Percentiles rank a stretch among this genome's conserved stretches.
Evolutionary conservation across 2,888 invertebrate genomes (phyloP).

Genomic region (Tachina fera): DNA sequence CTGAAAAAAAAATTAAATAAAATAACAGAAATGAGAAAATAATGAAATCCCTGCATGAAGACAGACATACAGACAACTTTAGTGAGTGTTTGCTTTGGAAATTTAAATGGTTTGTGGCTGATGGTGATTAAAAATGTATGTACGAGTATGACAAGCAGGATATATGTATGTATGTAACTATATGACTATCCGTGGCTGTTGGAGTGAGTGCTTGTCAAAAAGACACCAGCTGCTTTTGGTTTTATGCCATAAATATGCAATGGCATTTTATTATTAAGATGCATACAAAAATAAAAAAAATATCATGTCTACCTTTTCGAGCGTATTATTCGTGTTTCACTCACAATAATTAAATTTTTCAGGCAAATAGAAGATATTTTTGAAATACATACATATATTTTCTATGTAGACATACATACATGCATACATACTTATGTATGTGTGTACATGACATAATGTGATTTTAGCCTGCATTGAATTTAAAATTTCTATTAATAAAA

Average conservation of each 20-base stretch:
- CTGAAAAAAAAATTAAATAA: too few relatives aligned
- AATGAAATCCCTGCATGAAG: conserved; percentile 31
- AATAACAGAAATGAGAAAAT: neutral
- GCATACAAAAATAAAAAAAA: conserved; percentile 6
- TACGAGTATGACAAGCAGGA: conserved; percentile 3
- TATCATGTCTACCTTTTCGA: conserved; percentile 20
- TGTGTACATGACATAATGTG: neutral
- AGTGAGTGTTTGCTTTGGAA: neutral
- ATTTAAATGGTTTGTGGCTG: conserved; percentile 24
- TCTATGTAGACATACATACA: too few relatives aligned
- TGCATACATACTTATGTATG: too few relatives aligned
- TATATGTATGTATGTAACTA: neutral
- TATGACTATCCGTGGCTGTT: neutral
- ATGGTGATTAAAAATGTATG: conserved; percentile 52
- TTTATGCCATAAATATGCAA: conserved; percentile 32
- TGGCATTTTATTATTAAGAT: conserved; percentile 38
- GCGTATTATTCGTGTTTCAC: conserved; percentile 31
- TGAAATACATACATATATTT: neutral
- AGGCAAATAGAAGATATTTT: conserved; percentile 2
- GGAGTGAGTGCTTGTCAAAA: conserved; percentile 32
- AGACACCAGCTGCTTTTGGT: conserved; percentile 44
- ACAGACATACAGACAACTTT: neutral
- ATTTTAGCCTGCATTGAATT: neutral
- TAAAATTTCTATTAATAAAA: neutral
- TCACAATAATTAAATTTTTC: conserved; percentile 32